Conservation (phyloP, 2,113 vertebrate species). For the Pelecanus crispus region DNA sequence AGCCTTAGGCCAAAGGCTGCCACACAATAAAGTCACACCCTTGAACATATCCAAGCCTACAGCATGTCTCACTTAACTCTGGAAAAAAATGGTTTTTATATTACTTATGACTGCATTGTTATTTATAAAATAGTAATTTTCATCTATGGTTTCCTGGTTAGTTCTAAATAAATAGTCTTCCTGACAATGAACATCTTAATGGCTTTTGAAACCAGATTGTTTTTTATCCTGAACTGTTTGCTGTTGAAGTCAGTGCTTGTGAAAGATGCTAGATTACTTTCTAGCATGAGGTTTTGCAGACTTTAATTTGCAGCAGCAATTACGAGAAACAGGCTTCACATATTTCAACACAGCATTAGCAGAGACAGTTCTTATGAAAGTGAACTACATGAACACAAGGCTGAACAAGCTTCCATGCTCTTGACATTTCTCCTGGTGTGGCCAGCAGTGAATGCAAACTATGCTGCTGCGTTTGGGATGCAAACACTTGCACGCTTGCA, state of each 20-base stretch:
- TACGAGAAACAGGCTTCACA: neutral
- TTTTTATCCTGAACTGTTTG: neutral
- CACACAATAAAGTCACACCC: neutral
- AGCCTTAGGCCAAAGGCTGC: neutral
- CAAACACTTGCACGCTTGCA: neutral
- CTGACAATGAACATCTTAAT: neutral
- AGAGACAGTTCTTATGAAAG: neutral
- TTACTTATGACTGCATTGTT: neutral
- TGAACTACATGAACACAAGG: neutral
- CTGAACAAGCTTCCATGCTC: neutral
- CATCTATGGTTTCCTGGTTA: neutral
- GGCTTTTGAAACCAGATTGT: neutral
- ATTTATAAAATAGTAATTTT: neutral
- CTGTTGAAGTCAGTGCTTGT: neutral
- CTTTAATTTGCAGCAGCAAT: neutral
- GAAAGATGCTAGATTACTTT: neutral
- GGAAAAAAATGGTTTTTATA: neutral
- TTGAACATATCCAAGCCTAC: neutral
- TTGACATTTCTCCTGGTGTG: neutral
- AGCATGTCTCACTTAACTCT: neutral
- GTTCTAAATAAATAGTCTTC: neutral
- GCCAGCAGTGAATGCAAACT: neutral
- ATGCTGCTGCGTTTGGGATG: neutral
- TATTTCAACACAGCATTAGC: neutral
- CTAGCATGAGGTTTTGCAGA: neutral